Percentiles rank a stretch among this genome's conserved stretches.
Evolutionary conservation across 2,797 vertebrate species (phyloP).

Genomic region (Trachops cirrhosus): DNA sequence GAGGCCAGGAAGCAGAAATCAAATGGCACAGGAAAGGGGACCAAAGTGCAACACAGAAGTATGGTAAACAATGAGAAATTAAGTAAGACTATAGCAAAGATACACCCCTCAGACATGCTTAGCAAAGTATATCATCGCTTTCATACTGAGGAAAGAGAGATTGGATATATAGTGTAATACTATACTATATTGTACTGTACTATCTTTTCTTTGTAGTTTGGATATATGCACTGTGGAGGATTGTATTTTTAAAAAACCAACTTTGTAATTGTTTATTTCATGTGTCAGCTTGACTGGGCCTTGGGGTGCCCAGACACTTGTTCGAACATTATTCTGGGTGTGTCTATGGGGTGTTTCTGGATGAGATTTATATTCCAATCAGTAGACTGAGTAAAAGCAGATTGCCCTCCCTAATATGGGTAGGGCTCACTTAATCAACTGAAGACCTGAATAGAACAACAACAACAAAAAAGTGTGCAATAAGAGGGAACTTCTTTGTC

Average conservation of each 20-base stretch:
- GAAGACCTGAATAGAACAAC: neutral
- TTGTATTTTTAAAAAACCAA: neutral
- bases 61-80: neutral
- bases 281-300: neutral
- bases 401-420: neutral
- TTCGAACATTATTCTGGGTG: neutral
- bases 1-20: neutral
- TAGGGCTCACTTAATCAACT: neutral
- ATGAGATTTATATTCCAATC: neutral
- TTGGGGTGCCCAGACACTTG: neutral
- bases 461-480: neutral
- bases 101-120: neutral
- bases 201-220: neutral
- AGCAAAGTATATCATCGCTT: neutral
- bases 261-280: neutral
- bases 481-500: neutral
- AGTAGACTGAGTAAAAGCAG: neutral
- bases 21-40: neutral
- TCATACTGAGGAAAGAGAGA: neutral
- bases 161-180: neutral
- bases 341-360: neutral
- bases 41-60: neutral
- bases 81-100: neutral
- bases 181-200: neutral
- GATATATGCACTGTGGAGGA: neutral